Percentiles rank a stretch among this genome's conserved stretches.
phyloP scores from a whole-genome alignment of 2,797 vertebrate species.

The Microctenopoma stevenorrisi region DNA sequence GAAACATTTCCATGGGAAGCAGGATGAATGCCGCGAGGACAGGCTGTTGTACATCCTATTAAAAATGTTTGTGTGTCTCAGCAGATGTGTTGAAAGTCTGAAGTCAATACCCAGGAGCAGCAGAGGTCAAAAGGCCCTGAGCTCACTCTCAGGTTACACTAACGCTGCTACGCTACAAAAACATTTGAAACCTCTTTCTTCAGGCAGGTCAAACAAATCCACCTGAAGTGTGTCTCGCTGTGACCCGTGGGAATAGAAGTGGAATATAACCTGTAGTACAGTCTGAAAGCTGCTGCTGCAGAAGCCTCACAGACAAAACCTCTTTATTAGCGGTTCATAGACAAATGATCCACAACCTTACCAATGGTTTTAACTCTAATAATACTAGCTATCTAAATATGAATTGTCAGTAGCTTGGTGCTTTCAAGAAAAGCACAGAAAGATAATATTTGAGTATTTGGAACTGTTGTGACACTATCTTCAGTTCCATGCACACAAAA shows the following conservation, averaged over 20 bases:
- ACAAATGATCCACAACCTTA: slow-evolving; percentile 12
- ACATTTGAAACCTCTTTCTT: slow-evolving; percentile 53
- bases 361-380: not conserved
- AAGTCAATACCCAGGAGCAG: slow-evolving; percentile 50
- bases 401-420: not conserved
- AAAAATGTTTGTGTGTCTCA: slow-evolving; percentile 43
- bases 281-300: slow-evolving; percentile 32
- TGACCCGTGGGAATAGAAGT: slow-evolving; percentile 1
- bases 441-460: slow-evolving; percentile 3
- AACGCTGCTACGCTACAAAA: slow-evolving; percentile 34
- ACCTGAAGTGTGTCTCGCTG: slow-evolving; percentile 47
- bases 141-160: slow-evolving; percentile 54
- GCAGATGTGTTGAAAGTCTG: slow-evolving; percentile 56
- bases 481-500: slow-evolving; percentile 8
- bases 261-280: slow-evolving; percentile 34
- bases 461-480: slow-evolving; percentile 6
- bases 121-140: slow-evolving; percentile 43
- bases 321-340: slow-evolving; percentile 24
- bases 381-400: not conserved
- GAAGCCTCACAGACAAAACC: slow-evolving; percentile 3
- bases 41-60: slow-evolving; percentile 35
- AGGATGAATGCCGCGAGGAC: slow-evolving; percentile 7
- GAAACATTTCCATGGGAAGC: slow-evolving; percentile 25
- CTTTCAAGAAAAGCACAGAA: not conserved
- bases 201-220: slow-evolving; percentile 57